These are phyloP conservation scores for Mobula hypostoma DNA, from an alignment of 2,113 vertebrate genomes.

Conservation along the genomic window DNA sequence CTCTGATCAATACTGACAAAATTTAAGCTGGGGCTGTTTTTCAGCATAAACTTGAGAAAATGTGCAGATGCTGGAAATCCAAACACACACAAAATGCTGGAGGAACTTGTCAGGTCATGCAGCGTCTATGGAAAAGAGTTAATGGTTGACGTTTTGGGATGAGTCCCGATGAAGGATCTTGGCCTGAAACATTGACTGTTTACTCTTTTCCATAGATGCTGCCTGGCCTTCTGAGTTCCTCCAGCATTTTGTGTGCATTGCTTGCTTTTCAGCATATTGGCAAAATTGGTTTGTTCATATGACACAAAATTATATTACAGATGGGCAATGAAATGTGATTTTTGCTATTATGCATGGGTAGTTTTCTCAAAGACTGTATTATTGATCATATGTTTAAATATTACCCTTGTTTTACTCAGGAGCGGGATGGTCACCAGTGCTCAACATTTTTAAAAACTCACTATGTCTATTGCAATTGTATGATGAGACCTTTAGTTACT, in stretches of 20 bases:
- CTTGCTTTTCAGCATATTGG: not conserved
- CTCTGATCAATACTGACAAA: not conserved
- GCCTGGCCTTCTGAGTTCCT: too few relatives aligned
- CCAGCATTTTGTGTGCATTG: too few relatives aligned
- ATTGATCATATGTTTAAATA: not conserved
- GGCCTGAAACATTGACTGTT: too few relatives aligned
- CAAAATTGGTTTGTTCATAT: not conserved
- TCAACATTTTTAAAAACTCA: not conserved
- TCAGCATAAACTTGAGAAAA: too few relatives aligned
- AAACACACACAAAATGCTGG: too few relatives aligned
- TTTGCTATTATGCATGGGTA: not conserved
- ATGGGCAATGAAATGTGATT: not conserved
- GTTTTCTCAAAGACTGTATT: not conserved
- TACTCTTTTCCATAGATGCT: too few relatives aligned
- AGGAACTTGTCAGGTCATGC: too few relatives aligned
- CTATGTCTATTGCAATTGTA: not conserved
- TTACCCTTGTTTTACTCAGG: not conserved
- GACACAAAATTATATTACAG: not conserved
- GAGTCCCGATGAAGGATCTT: too few relatives aligned
- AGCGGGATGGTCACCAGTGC: not conserved
- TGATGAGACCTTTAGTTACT: not conserved
- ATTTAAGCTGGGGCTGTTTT: too few relatives aligned
- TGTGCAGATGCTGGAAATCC: too few relatives aligned
- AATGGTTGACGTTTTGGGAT: too few relatives aligned
- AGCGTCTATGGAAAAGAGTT: too few relatives aligned